Conservation (phyloP, 2,113 vertebrate species). For the Neogale vison region DNA sequence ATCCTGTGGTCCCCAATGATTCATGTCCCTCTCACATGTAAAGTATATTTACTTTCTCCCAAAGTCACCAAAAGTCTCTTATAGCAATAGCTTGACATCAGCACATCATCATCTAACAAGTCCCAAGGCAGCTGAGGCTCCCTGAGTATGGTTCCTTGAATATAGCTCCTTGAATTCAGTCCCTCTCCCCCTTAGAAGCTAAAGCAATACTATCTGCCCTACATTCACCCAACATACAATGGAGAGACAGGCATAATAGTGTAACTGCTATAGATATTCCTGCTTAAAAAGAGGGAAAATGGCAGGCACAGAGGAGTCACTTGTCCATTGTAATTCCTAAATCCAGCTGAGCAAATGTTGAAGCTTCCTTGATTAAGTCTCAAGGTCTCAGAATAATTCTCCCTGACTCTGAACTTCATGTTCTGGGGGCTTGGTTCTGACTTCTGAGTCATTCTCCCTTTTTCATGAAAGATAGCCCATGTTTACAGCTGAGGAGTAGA, state of each 20-base stretch:
- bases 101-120: not conserved
- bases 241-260: not conserved
- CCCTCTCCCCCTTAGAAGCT: not conserved
- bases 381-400: not conserved
- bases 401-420: not conserved
- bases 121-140: not conserved
- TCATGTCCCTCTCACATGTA: not conserved
- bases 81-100: not conserved
- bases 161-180: not conserved
- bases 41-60: not conserved
- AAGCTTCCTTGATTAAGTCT: not conserved
- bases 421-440: not conserved
- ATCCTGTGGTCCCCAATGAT: not conserved
- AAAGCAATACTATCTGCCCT: not conserved
- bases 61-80: constrained; percentile 15
- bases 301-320: not conserved
- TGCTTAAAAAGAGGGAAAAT: not conserved
- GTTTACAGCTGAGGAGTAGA: not conserved
- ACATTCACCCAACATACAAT: not conserved
- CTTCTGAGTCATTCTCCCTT: not conserved
- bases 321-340: not conserved
- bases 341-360: not conserved
- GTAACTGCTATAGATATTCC: not conserved
- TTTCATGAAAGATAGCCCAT: not conserved
- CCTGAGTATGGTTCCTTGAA: not conserved